phyloP scores from a whole-genome alignment of 2,113 vertebrate genomes.

The Harpagus bidentatus region DNA sequence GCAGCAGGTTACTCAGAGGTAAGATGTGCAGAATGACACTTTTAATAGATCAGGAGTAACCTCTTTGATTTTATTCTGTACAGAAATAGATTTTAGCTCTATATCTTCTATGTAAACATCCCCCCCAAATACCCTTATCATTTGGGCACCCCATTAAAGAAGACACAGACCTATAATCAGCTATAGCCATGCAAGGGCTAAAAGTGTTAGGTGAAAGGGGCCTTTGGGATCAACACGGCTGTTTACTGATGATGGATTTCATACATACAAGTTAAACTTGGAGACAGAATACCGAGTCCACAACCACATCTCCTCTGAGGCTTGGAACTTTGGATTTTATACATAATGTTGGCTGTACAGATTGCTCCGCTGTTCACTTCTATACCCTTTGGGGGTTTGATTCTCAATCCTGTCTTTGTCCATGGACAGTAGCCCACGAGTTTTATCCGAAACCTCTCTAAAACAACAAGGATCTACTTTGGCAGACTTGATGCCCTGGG shows the following conservation, averaged over 20 bases:
- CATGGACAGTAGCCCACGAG: neutral
- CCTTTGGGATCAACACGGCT: constrained; percentile 47
- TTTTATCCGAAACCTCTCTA: constrained; percentile 46
- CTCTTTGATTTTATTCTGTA: constrained; percentile 48
- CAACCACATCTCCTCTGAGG: constrained; percentile 35
- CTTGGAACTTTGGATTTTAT: constrained; percentile 29
- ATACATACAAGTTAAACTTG: constrained; percentile 36
- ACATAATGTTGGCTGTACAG: constrained; percentile 30
- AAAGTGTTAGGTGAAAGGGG: constrained; percentile 22
- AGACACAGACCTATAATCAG: constrained; percentile 49
- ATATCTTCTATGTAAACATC: constrained; percentile 39
- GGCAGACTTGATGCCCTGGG: constrained; percentile 43
- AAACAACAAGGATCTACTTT: constrained; percentile 39
- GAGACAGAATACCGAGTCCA: constrained; percentile 26
- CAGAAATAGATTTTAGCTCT: constrained; percentile 47
- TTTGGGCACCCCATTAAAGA: constrained; percentile 31
- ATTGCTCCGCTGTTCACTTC: constrained; percentile 11
- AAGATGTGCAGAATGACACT: neutral
- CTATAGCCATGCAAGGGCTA: constrained; percentile 55
- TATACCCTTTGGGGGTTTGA: neutral
- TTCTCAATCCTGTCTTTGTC: constrained; percentile 41
- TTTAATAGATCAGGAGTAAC: constrained; percentile 1
- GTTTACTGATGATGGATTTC: constrained; percentile 41
- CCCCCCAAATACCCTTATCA: neutral
- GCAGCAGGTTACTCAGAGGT: constrained; percentile 19